Conservation (phyloP, 2,797 vertebrate species). For the Meriones psammophilus region DNA sequence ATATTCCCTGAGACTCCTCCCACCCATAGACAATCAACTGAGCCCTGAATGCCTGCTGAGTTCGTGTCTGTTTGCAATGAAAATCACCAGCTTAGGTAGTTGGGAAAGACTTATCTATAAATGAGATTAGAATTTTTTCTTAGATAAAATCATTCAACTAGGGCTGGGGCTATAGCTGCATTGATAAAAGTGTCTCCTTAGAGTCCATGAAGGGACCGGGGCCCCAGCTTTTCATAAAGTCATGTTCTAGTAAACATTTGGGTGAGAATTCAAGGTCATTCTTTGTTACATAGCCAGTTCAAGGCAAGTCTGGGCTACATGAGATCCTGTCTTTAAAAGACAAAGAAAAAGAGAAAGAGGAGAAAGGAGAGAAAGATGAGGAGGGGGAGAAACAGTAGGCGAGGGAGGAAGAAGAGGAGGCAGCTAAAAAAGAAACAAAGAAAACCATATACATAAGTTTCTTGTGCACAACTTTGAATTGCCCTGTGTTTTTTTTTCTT, state of each 20-base stretch:
- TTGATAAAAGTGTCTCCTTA: neutral
- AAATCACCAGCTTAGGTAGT: neutral
- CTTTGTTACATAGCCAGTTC: neutral
- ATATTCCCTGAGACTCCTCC: slow-evolving; percentile 67
- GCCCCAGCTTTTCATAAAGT: neutral
- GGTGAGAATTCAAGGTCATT: neutral
- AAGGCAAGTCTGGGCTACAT: neutral
- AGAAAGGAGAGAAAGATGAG: too few relatives aligned
- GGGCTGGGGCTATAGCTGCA: neutral
- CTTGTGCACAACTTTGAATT: slow-evolving; percentile 34
- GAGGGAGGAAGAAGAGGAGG: neutral
- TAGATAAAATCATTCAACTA: slow-evolving; percentile 34
- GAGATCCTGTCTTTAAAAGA: neutral
- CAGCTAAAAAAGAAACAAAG: neutral
- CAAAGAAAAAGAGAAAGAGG: neutral
- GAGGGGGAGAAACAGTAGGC: neutral
- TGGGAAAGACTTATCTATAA: neutral
- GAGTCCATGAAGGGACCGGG: too few relatives aligned
- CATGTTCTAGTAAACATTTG: neutral
- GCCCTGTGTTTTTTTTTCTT: neutral
- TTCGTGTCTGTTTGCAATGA: neutral
- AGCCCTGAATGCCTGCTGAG: neutral
- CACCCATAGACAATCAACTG: slow-evolving; percentile 49
- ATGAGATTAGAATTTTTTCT: neutral
- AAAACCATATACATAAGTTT: neutral